Base-by-base conservation (phyloP, 2,888 invertebrate genomes). In the Minunthozetes semirufus region DNA sequence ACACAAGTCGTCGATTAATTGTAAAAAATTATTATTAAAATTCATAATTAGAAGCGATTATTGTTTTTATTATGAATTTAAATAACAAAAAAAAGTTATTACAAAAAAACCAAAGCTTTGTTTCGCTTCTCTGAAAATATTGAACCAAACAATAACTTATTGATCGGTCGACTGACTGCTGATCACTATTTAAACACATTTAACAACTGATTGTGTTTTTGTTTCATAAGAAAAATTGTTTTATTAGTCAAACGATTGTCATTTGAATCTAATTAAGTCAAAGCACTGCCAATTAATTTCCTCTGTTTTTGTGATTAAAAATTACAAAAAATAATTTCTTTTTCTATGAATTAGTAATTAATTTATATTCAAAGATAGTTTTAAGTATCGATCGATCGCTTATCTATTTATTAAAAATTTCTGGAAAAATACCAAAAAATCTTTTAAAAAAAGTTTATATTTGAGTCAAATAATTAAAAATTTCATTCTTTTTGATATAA, bases 211-310 rank as follows among this genome's bases (percentile, higher is more conserved):
- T 15, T 48, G 46, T 48, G 17, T 48, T 48, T 9, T 48, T 48
- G 46, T 17, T 48, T 48, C 17, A 15, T 17, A 48, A 48, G 6
- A 33, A 33, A 33, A 33, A 33, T 33, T 33, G 33, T 48, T 17
- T 48, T 17, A 48, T 48, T 48, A 48, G 46, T 48, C 13, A 56
- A 61, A 29, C 27, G 25, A 61, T 15, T 29, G 9, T 29, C 25
- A 15, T 61, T 25, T 61, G 9, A 15, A 25, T 61, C 4, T 63
- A 25, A 63, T 27, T 63, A 38, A 66, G 25, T 61, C 15, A 66
- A 66, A 38, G 33, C 66, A 66, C 66, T 66, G 66, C 66, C 66
- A 66, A 66, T 66, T 66, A 33, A 66, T 61, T 61, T 61, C 29
- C 56, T 53, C 9, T 56, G 56, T 56, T 56, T 56, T 19, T 56